Base-by-base conservation (phyloP, 2,113 vertebrate genomes). In the Dicrurus megarhynchus region DNA sequence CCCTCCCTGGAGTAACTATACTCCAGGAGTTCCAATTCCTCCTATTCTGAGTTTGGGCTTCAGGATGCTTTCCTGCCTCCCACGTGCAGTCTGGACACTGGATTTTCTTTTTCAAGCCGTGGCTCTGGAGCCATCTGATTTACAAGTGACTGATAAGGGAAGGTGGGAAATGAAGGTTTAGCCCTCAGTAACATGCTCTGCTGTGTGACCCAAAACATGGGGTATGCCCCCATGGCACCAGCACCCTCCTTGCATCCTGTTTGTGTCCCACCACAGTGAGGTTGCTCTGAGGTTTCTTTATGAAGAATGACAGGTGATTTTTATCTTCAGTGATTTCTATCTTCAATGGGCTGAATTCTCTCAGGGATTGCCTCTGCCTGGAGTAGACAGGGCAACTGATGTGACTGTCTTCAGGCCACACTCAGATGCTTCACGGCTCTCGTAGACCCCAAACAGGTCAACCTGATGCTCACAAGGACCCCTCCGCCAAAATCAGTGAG, bases 381-480 rank as follows among this genome's bases (percentile, higher is more conserved):
- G 28, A 63, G n/a, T 33, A 55, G 23, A 46, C 22, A 41, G 15
- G 23, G 22, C 3, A 84, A n/a, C 12, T 4, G 20, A 8, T 39
- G 27, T 82, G 85, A 22, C 22, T 35, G 9, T 52, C 27, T 76
- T 80, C 47, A 70, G 52, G 26, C 24, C 46, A 61, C 46, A 27
- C 19, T 61, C 42, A 60, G 57, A 24, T 42, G 33, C 32, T 37
- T 80, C n/a, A 24, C 41, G 37, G 26, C 15, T 89, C n/a, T 71
- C 33, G 30, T 1, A 55, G 81, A 77, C 8, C 9, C 68, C 37
- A 8, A 59, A 21, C 0, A 1, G 26, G 5, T 22, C 32, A 32
- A 37, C 16, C n/a, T 63, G 52, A 70, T 50, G 37, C 26, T 63
- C 42, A 35, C 15, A 68, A 61, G 20, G 20, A 53, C 5, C 3